Evolutionary conservation across 2,113 vertebrate genomes (phyloP).

Genomic region (Galemys pyrenaicus): DNA sequence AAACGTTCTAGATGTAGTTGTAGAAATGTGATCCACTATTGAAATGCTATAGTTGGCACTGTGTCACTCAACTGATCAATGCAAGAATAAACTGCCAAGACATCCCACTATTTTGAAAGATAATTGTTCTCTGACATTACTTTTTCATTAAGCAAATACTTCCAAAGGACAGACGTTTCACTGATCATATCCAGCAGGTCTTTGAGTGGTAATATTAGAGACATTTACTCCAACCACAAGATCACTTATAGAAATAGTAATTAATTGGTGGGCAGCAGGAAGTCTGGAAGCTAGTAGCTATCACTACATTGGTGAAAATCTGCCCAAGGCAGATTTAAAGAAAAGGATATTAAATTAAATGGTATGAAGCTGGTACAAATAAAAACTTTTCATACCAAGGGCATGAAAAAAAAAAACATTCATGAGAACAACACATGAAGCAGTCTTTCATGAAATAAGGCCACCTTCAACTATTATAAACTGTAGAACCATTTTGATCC

Average conservation of each 20-base stretch:
- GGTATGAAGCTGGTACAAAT: neutral
- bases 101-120: neutral
- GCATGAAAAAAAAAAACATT: constrained; percentile 18
- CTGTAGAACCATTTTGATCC: constrained; percentile 40
- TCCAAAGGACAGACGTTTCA: neutral
- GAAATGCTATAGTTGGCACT: neutral
- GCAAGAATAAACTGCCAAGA: neutral
- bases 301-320: neutral
- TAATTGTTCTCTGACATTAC: neutral
- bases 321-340: neutral
- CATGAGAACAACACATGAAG: constrained; percentile 27
- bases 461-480: constrained; percentile 45
- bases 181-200: neutral
- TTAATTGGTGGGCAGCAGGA: neutral
- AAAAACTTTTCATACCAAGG: neutral
- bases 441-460: constrained; percentile 60
- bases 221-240: neutral
- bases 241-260: neutral
- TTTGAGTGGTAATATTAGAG: neutral
- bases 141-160: neutral
- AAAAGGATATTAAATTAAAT: neutral
- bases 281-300: constrained; percentile 6
- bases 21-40: neutral
- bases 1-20: neutral
- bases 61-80: neutral